A percentile compares a stretch with the other conserved stretches of the same genome.
Conservation (phyloP, 1,140 invertebrate genomes). For the Aphidius gifuensis region DNA sequence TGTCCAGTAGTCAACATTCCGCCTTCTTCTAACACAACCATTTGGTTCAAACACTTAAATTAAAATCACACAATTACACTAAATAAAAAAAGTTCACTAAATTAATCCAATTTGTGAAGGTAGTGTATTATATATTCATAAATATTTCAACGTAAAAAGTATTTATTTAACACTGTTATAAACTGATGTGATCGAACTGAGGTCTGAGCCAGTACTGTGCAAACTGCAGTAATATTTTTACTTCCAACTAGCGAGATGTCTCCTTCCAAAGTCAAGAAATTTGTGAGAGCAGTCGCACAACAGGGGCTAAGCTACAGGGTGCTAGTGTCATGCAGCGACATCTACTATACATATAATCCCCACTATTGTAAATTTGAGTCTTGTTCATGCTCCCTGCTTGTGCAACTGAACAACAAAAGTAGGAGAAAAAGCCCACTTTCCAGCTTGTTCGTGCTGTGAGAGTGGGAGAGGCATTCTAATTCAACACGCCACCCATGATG, state of each 20-base stretch:
- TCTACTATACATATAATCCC: slow-evolving; percentile 30
- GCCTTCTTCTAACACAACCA: slow-evolving; percentile 88
- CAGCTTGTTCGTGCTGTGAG: slow-evolving; percentile 38
- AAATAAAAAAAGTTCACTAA: slow-evolving; percentile 4
- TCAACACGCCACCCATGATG: slow-evolving; percentile 66
- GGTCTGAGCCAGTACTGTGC: too few species aligned
- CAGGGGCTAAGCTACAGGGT: slow-evolving; percentile 21
- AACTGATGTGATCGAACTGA: too few species aligned
- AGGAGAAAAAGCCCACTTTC: slow-evolving; percentile 40
- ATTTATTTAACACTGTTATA: too few species aligned
- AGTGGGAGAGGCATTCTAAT: slow-evolving; percentile 55
- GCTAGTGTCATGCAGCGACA: slow-evolving; percentile 32
- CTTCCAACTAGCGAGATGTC: slow-evolving; percentile 12
- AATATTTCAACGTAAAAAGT: too few species aligned
- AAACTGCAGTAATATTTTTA: too few species aligned
- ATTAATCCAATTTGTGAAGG: neutral
- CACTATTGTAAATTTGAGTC: slow-evolving; percentile 1
- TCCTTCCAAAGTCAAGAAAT: slow-evolving; percentile 42
- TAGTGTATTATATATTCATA: too few species aligned
- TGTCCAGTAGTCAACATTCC: slow-evolving; percentile 84
- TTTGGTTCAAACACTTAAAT: slow-evolving; percentile 55
- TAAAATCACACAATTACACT: slow-evolving; percentile 20
- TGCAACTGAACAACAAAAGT: slow-evolving; percentile 51
- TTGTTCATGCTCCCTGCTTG: slow-evolving; percentile 12
- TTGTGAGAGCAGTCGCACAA: slow-evolving; percentile 34